Conservation (phyloP, 2,888 invertebrate genomes). For the Clepsis dumicolana region DNA sequence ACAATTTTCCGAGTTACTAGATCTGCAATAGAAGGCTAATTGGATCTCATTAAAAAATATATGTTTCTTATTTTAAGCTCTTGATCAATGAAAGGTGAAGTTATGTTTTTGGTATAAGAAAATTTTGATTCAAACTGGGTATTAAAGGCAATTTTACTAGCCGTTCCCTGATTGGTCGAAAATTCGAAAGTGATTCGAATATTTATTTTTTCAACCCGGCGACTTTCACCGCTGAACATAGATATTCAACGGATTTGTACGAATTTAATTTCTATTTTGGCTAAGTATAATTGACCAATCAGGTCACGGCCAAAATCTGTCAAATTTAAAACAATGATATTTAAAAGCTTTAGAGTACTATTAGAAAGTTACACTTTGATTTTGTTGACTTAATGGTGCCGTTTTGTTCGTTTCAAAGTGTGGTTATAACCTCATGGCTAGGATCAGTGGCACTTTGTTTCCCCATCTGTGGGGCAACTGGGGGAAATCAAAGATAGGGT, state of each 20-base stretch:
- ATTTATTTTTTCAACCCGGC: too few species aligned
- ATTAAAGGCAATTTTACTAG: background rate
- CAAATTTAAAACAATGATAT: background rate
- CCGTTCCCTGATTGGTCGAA: constrained; percentile 3
- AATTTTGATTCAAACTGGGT: background rate
- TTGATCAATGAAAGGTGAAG: constrained; percentile 16
- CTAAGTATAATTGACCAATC: background rate
- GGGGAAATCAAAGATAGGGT: too few species aligned
- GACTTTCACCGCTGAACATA: too few species aligned
- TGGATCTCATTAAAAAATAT: constrained; percentile 34
- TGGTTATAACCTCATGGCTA: background rate
- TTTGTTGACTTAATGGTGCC: background rate
- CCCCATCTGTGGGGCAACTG: too few species aligned
- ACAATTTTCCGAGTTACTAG: background rate
- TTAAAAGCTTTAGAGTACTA: constrained; percentile 4
- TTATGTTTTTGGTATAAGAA: background rate
- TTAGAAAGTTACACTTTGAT: background rate
- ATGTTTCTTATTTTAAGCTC: constrained; percentile 15
- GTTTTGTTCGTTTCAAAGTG: background rate
- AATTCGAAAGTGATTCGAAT: background rate
- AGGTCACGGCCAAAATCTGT: background rate
- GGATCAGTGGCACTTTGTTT: too few species aligned
- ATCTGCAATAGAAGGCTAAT: constrained; percentile 26
- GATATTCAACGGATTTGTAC: background rate
- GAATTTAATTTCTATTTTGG: background rate